Conservation (phyloP, 2,888 invertebrate genomes). For the Desoria tigrina region DNA sequence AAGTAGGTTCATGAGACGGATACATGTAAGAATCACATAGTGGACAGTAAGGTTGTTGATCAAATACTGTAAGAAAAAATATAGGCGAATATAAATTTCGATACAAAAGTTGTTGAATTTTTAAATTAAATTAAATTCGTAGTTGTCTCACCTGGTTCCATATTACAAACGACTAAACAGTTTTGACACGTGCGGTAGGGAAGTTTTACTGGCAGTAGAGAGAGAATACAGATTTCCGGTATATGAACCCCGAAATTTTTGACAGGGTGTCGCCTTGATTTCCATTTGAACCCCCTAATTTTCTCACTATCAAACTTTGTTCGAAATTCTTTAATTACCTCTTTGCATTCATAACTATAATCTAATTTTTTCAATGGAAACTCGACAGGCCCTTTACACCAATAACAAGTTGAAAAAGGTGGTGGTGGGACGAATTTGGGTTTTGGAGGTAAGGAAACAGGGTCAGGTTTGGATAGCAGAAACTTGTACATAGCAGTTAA, state of each 20-base stretch:
- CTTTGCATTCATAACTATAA: constrained; percentile 1
- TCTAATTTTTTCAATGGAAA: neutral
- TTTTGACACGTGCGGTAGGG: constrained; percentile 30
- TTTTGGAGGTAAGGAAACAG: constrained; percentile 9
- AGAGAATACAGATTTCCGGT: constrained; percentile 29
- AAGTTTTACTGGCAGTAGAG: constrained; percentile 24
- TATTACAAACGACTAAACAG: constrained; percentile 21
- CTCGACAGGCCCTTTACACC: constrained; percentile 23
- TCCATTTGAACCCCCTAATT: constrained; percentile 33
- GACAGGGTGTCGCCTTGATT: constrained; percentile 26
- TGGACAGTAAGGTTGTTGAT: constrained; percentile 29
- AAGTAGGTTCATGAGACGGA: constrained; percentile 5
- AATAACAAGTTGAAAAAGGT: constrained; percentile 20
- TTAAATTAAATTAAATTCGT: no score
- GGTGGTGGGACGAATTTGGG: constrained; percentile 28
- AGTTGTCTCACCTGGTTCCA: constrained; percentile 21
- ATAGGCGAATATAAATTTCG: neutral
- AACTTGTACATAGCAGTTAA: constrained; percentile 29
- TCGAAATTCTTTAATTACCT: constrained; percentile 8
- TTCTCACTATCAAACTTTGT: constrained; percentile 26
- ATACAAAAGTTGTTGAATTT: no score
- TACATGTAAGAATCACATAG: constrained; percentile 34
- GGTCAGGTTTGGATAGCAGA: constrained; percentile 25
- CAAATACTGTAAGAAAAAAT: constrained; percentile 16
- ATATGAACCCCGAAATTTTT: constrained; percentile 27